These are phyloP conservation scores for Apogon talboti DNA, from an alignment of 2,797 vertebrate species.

Conservation along the genomic window DNA sequence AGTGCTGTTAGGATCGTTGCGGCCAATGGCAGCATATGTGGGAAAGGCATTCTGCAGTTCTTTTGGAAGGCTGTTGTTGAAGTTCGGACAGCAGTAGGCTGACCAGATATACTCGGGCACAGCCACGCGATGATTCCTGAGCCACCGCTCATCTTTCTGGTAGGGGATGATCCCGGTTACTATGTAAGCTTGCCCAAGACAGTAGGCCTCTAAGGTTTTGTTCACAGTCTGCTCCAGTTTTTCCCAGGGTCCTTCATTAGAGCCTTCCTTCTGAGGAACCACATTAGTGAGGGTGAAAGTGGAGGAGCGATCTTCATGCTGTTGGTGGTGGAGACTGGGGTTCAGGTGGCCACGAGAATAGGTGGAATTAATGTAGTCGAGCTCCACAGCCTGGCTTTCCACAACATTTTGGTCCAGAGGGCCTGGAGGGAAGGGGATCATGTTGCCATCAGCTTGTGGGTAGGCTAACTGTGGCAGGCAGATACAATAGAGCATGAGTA, in stretches of 20 bases:
- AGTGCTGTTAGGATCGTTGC: constrained; percentile 79
- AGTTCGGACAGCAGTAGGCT: constrained; percentile 79
- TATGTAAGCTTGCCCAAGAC: constrained; percentile 68
- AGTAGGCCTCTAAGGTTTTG: constrained; percentile 55
- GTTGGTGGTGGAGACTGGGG: constrained; percentile 78
- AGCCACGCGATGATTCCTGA: constrained; percentile 73
- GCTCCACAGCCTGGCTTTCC: constrained; percentile 76
- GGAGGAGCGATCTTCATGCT: constrained; percentile 40
- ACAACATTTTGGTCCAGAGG: constrained; percentile 74
- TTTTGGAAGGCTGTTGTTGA: constrained; percentile 64
- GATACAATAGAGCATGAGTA: background rate
- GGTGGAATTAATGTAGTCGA: constrained; percentile 77
- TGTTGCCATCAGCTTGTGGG: constrained; percentile 69
- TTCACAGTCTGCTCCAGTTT: constrained; percentile 62
- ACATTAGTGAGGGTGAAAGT: constrained; percentile 84
- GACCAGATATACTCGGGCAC: constrained; percentile 83
- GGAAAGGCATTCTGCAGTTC: constrained; percentile 60
- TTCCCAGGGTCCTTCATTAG: constrained; percentile 79
- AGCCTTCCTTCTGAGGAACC: constrained; percentile 73
- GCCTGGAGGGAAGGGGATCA: constrained; percentile 70
- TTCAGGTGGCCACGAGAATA: constrained; percentile 80
- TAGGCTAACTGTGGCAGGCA: constrained; percentile 67
- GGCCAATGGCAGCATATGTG: constrained; percentile 75
- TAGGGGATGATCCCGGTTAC: constrained; percentile 81
- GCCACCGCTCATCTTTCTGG: constrained; percentile 61